Evolutionary conservation across 2,888 invertebrate species (phyloP).

Genomic region (Hermaeophaga mercurialis): DNA sequence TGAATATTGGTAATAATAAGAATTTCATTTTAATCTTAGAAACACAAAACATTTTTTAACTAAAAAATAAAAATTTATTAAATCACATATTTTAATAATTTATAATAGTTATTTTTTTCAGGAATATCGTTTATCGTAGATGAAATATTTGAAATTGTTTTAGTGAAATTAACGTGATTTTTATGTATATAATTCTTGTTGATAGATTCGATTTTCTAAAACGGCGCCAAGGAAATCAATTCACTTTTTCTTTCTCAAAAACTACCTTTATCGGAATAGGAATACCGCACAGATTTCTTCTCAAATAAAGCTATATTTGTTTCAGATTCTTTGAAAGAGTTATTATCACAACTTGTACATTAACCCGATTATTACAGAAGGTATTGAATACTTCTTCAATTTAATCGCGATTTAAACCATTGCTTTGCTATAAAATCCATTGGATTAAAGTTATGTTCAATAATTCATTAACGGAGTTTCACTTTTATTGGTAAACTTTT

Average conservation of each 20-base stretch:
- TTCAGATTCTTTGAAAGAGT: neutral
- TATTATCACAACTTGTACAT: slow-evolving; percentile 9
- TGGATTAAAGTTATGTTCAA: slow-evolving; percentile 7
- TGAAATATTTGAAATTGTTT: too few relatives aligned
- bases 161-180: too few relatives aligned
- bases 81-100: too few relatives aligned
- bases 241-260: slow-evolving; percentile 16
- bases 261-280: neutral
- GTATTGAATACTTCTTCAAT: neutral
- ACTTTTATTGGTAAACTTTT: slow-evolving; percentile 1
- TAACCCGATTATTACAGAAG: slow-evolving; percentile 7
- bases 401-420: slow-evolving; percentile 4
- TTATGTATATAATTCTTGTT: neutral
- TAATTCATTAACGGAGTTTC: slow-evolving; percentile 11
- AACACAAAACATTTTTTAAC: too few relatives aligned
- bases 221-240: slow-evolving; percentile 12
- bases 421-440: slow-evolving; percentile 10
- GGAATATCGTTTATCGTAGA: too few relatives aligned
- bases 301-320: slow-evolving; percentile 18
- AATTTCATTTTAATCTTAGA: too few relatives aligned
- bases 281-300: slow-evolving; percentile 12
- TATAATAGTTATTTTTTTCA: too few relatives aligned
- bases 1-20: too few relatives aligned
- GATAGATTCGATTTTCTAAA: slow-evolving; percentile 7
- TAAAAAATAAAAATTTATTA: too few relatives aligned